phyloP scores from a whole-genome alignment of 2,888 invertebrate species.

The Ornithoptera priamus region DNA sequence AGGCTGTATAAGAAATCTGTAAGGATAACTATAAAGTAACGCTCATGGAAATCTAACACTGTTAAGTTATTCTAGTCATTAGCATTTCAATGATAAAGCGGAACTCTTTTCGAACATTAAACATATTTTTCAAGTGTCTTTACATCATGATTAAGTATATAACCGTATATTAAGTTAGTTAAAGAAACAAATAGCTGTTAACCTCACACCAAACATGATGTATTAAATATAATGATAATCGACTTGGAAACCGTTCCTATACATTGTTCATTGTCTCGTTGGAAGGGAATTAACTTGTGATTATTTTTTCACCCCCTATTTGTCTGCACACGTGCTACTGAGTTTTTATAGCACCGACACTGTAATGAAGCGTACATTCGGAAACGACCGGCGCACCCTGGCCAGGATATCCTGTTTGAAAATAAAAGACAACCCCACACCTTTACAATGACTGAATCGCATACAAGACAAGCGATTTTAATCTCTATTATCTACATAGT shows the following conservation, averaged over 20 bases:
- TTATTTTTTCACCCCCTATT: constrained; percentile 48
- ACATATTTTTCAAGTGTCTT: too few species aligned
- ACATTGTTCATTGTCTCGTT: constrained; percentile 12
- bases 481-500: constrained; percentile 2
- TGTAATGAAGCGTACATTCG: constrained; percentile 66
- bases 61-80: too few species aligned
- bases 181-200: neutral
- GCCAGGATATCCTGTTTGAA: constrained; percentile 76
- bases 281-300: constrained; percentile 19
- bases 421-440: constrained; percentile 73
- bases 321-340: constrained; percentile 64
- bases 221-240: constrained; percentile 9
- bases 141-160: too few species aligned
- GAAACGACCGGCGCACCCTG: constrained; percentile 59
- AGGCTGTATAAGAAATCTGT: too few species aligned
- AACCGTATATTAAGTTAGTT: too few species aligned
- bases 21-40: too few species aligned
- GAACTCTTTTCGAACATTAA: too few species aligned
- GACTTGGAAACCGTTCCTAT: constrained; percentile 20
- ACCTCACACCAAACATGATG: constrained; percentile 5
- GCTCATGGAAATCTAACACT: too few species aligned
- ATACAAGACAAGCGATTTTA: constrained; percentile 5
- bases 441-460: constrained; percentile 40
- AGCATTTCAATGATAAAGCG: too few species aligned
- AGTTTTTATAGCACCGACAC: constrained; percentile 57